phyloP scores from a whole-genome alignment of 2,888 invertebrate species.

The Orchesella flavescens region DNA sequence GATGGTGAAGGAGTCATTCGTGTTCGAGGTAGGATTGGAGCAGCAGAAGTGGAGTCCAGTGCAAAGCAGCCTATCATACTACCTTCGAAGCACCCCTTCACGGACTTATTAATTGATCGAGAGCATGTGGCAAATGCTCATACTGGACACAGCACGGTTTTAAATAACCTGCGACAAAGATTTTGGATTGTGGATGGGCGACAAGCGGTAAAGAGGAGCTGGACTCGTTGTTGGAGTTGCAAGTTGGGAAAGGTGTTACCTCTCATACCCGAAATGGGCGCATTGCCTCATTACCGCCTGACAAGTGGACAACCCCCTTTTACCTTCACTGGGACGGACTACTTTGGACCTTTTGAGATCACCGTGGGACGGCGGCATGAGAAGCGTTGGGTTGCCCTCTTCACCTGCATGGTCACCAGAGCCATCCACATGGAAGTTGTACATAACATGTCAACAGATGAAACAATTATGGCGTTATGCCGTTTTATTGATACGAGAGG shows the following conservation, averaged over 20 bases:
- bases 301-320: not conserved
- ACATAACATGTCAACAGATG: conserved; percentile 24
- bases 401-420: conserved; percentile 23
- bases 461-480: conserved; percentile 8
- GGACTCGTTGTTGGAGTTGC: not conserved
- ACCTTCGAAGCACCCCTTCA: not conserved
- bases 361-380: conserved; percentile 7
- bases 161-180: conserved; percentile 6
- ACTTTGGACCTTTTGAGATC: not conserved
- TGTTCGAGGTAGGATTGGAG: not conserved
- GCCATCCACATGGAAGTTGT: conserved; percentile 39
- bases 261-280: conserved; percentile 30
- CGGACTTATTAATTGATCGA: not conserved
- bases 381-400: conserved; percentile 21
- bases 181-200: conserved; percentile 32
- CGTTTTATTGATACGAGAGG: conserved; percentile 25
- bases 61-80: conserved; percentile 22
- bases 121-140: conserved; percentile 23
- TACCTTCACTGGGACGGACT: conserved; percentile 7
- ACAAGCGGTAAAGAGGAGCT: not conserved
- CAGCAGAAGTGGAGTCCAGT: not conserved
- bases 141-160: conserved; percentile 4
- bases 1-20: conserved; percentile 3
- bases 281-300: conserved; percentile 16
- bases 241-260: not conserved